Percentiles rank a stretch among this genome's conserved stretches.
Evolutionary conservation across 2,797 vertebrate genomes (phyloP).

Genomic region (Sebastes iracundus): DNA sequence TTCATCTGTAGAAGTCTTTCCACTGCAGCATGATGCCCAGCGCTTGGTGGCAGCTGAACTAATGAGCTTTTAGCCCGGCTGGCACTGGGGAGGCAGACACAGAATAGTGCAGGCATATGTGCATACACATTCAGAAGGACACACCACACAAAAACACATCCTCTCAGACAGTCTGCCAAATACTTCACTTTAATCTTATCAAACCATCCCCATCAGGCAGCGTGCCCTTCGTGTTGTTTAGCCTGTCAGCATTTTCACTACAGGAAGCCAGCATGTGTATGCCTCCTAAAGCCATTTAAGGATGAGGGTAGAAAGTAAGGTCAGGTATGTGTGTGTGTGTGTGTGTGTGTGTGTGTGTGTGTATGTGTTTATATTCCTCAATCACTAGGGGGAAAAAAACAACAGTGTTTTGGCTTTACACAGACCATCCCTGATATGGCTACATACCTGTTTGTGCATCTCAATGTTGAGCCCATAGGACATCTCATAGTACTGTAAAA

Average conservation of each 20-base stretch:
- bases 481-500: constrained; percentile 96
- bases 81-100: constrained; percentile 50
- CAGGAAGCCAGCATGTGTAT: constrained; percentile 62
- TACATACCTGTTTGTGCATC: constrained; percentile 99
- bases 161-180: constrained; percentile 79
- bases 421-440: constrained; percentile 45
- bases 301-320: constrained; percentile 70
- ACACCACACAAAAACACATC: constrained; percentile 54
- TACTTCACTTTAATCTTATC: constrained; percentile 89
- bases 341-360: constrained; percentile 11
- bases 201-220: constrained; percentile 84
- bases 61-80: constrained; percentile 82
- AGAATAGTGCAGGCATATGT: constrained; percentile 38
- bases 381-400: constrained; percentile 25
- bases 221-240: constrained; percentile 70
- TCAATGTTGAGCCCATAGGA: constrained; percentile 99
- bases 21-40: constrained; percentile 54
- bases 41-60: constrained; percentile 69
- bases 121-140: constrained; percentile 32
- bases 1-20: constrained; percentile 39
- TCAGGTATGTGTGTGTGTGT: constrained; percentile 52
- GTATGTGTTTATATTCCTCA: constrained; percentile 46
- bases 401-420: constrained; percentile 53
- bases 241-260: constrained; percentile 80
- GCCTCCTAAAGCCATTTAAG: constrained; percentile 60